Evolutionary conservation across 2,113 vertebrate genomes (phyloP), one percentile per base, ranked within the genome.

Genomic region (Neoarius graeffei): DNA sequence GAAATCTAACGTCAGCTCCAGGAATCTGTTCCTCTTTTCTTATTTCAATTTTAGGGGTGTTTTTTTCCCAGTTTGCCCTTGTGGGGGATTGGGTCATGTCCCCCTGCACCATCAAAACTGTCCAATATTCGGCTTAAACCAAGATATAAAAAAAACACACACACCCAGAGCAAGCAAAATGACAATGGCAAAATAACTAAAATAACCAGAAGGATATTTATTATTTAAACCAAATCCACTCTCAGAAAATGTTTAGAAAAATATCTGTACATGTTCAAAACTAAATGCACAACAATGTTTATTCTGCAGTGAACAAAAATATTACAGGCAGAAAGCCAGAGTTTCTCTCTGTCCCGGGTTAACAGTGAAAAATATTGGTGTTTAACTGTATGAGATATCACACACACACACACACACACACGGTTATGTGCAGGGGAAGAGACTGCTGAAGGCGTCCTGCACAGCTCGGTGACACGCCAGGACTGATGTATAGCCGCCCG

Each of bases 381-480:
- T 71, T 7, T 42, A 71, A 71, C 66, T 30, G 66, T 27, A 20
- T 27, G 9, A 67, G 64, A 27, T 13, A 67, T 23, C 19, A 27
- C 10, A 60, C 17, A 60, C 62, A 64, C 60, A 64, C 66, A 30
- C 10, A 69, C 69, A 71, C 69, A 67, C 52, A n/a, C 80, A 83
- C 3, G 5, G 9, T 82, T 82, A 82, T 6, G 30, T 23, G 10
- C 30, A 19, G 27, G 82, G 82, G 91, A 99, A 98, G 77, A 99
- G 95, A 10, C 98, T 97, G 52, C 97, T 99, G 96, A 99, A 97
- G 0, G 98, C 98, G 83, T 99, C 98, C 93, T 99, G 98, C 30
- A 99, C 89, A 17, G 98, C 98, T 88, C 98, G 95, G 93, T 98
- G 95, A 95, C 98, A 99, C 0, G 98, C 98, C 20, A 99, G 94